Evolutionary conservation across 92 coral and sea anemone species (phyloP).

Genomic region (Paragorgia papillata): DNA sequence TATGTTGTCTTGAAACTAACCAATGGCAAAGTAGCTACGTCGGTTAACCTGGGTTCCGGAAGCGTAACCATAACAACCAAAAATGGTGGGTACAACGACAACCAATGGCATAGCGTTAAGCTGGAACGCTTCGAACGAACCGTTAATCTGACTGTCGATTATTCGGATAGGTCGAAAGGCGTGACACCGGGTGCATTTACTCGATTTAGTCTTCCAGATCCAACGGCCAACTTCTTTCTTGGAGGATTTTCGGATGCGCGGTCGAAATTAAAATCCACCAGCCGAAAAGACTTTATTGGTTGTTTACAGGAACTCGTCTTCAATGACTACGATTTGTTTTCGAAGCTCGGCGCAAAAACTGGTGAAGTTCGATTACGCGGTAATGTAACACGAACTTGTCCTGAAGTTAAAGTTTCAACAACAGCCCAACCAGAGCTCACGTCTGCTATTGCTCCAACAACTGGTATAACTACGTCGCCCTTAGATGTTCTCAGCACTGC

Average conservation of each 20-base stretch:
- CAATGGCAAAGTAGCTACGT: slow-evolving; percentile 21
- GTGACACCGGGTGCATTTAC: slow-evolving; percentile 5
- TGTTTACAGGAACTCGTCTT: slow-evolving; percentile 29
- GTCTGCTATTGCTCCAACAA: neutral
- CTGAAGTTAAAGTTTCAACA: slow-evolving; percentile 2
- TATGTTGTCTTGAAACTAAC: slow-evolving; percentile 23
- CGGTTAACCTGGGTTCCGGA: slow-evolving; percentile 40
- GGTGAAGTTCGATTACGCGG: slow-evolving; percentile 11
- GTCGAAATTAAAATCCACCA: slow-evolving; percentile 1
- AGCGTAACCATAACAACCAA: slow-evolving; percentile 34
- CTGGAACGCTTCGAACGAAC: slow-evolving; percentile 26
- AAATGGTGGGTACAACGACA: slow-evolving; percentile 15
- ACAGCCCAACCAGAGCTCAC: neutral
- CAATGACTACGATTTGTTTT: slow-evolving; percentile 38
- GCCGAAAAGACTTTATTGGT: slow-evolving; percentile 23
- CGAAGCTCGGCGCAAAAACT: slow-evolving; percentile 1
- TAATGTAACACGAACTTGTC: neutral
- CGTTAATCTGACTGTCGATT: slow-evolving; percentile 36
- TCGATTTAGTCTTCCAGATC: slow-evolving; percentile 6
- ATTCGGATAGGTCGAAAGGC: slow-evolving; percentile 1
- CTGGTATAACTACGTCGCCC: neutral
- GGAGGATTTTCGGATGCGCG: neutral
- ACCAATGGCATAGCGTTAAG: slow-evolving; percentile 40
- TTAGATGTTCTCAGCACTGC: neutral
- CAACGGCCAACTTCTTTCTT: slow-evolving; percentile 6